Percentiles rank a stretch among this genome's conserved stretches.
Conservation (phyloP, 2,888 invertebrate genomes). For the Drosophila mercatorum region DNA sequence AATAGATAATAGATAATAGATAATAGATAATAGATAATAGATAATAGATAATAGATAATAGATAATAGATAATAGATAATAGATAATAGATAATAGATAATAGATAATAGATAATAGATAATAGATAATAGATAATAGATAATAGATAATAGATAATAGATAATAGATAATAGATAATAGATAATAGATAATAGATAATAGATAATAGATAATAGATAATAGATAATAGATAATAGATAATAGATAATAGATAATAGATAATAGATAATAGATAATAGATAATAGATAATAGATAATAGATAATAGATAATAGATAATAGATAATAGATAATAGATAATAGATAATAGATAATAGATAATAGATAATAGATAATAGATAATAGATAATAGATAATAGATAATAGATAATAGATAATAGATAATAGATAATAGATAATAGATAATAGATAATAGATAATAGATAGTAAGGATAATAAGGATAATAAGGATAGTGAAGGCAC, state of each 20-base stretch:
- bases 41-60: not conserved
- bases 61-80: constrained; percentile 5
- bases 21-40: constrained; percentile 1
- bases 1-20: constrained; percentile 7
- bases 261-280: not conserved
- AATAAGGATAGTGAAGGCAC: not conserved
- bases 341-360: constrained; percentile 1
- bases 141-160: not conserved
- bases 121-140: not conserved
- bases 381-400: constrained; percentile 3
- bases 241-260: constrained; percentile 1
- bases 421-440: not conserved
- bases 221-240: constrained; percentile 4
- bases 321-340: constrained; percentile 2
- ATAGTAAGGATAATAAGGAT: constrained; percentile 1
- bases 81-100: constrained; percentile 6
- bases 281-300: not conserved
- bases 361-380: not conserved
- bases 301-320: not conserved
- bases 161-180: constrained; percentile 7
- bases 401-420: constrained; percentile 1
- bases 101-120: constrained; percentile 3
- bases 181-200: not conserved
- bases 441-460: not conserved
- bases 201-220: not conserved